Conservation (phyloP, 1,140 invertebrate genomes). For the Aphaenogaster floridana region DNA sequence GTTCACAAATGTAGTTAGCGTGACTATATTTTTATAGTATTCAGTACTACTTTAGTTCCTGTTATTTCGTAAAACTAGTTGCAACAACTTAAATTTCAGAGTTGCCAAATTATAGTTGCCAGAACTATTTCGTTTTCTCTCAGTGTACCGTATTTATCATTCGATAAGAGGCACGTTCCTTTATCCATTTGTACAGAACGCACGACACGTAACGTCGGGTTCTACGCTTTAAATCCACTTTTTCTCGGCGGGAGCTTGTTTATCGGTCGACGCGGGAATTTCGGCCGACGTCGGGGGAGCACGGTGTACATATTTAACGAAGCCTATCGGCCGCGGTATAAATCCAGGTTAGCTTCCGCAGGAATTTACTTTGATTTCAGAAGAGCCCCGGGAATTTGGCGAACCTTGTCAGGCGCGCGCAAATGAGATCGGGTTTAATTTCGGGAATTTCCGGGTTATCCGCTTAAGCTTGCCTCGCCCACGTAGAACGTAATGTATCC, state of each 20-base stretch:
- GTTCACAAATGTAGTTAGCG: too few species aligned
- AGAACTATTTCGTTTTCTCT: too few species aligned
- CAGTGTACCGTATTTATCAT: not conserved
- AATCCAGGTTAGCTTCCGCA: constrained; percentile 50
- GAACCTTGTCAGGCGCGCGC: constrained; percentile 19
- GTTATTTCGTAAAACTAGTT: too few species aligned
- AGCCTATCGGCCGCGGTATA: constrained; percentile 30
- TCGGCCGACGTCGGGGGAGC: not conserved
- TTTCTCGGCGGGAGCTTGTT: constrained; percentile 2
- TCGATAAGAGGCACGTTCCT: not conserved
- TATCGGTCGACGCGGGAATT: constrained; percentile 24
- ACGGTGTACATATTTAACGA: constrained; percentile 45
- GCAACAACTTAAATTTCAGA: too few species aligned
- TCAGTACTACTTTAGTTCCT: too few species aligned
- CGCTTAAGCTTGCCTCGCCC: constrained; percentile 30
- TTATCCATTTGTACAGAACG: not conserved
- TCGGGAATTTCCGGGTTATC: constrained; percentile 31
- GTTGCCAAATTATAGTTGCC: too few species aligned
- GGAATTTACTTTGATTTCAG: constrained; percentile 63
- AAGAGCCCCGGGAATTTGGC: constrained; percentile 54
- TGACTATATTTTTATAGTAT: too few species aligned
- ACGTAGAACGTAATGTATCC: not conserved
- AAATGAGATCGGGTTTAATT: constrained; percentile 59
- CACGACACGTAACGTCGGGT: not conserved
- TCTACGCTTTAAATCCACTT: not conserved